Percentiles rank a stretch among this genome's conserved stretches.
phyloP scores from a whole-genome alignment of 2,113 vertebrate genomes.

The Scolopax mira region DNA sequence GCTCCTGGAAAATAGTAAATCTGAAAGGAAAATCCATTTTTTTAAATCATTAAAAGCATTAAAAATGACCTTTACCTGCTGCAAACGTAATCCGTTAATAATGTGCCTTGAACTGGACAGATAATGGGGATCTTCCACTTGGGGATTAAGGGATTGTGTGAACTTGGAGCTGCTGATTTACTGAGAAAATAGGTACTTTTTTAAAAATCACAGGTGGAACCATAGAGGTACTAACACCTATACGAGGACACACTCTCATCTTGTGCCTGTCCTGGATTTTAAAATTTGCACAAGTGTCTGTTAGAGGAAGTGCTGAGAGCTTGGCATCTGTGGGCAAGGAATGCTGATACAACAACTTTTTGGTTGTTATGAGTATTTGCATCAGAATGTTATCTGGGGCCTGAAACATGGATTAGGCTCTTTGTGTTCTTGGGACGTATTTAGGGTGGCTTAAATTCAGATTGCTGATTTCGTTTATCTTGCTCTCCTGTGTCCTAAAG shows the following conservation, averaged over 20 bases:
- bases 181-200: neutral
- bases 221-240: neutral
- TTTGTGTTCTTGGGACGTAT: neutral
- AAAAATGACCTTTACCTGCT: constrained; percentile 72
- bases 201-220: neutral
- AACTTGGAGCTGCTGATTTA: constrained; percentile 28
- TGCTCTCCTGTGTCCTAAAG: neutral
- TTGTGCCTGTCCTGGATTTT: neutral
- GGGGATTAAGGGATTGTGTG: constrained; percentile 57
- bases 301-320: neutral
- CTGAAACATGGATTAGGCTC: neutral
- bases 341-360: neutral
- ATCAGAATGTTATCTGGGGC: neutral
- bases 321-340: neutral
- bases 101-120: constrained; percentile 58
- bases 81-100: constrained; percentile 74
- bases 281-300: neutral
- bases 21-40: constrained; percentile 63
- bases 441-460: neutral
- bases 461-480: neutral
- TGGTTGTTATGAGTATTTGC: neutral
- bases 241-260: neutral
- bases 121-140: constrained; percentile 64
- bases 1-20: constrained; percentile 54
- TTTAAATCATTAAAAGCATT: constrained; percentile 73